Base-by-base conservation (phyloP, 2,797 vertebrate genomes). In the Pelochelys cantorii region DNA sequence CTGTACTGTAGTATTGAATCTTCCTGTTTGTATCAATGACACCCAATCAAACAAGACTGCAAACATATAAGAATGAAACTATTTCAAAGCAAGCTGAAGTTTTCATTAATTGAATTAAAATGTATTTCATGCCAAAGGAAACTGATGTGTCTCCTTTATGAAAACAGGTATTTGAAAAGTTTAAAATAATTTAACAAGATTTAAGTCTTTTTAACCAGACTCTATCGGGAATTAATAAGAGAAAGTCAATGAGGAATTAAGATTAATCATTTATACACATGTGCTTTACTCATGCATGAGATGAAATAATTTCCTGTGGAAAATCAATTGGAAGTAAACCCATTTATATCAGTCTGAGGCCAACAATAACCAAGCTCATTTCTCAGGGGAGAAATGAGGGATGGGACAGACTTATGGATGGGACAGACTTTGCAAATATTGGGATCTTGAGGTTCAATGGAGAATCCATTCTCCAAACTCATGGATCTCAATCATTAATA, bases 291-390 rank as follows among this genome's bases (percentile, higher is more conserved):
- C 79, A 87, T 77, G 83, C 6, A 78, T 9, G 31, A 3, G 2
- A 31, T 42, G 12, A 92, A 91, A 90, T 53, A 8, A 57, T 84
- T 78, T 55, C 42, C 90, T 84, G 52, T 81, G n/a, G 14, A 77
- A 81, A 92, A 82, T 59, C 81, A 90, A 86, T 52, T 34, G 85
- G 78, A 93, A 80, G 37, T 14, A 90, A 90, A 88, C 31, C 54
- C 85, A 54, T 55, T 83, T 79, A 48, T 65, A 42, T 4, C 37
- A 25, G 23, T 84, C 80, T 7, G 23, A 25, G 78, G 52, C 77
- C 78, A 59, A 27, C 10, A 81, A 34, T 34, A 65, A 55, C 5
- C 8, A 81, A 11, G 7, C 78, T 68, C 59, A 78, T 31, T 74
- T 81, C 53, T 4, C 60, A 86, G 79, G 5, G 60, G 68, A 9